Evolutionary conservation across 1,140 invertebrate genomes (phyloP), one percentile per base, ranked within the genome.

Genomic region (Drosophila truncata): DNA sequence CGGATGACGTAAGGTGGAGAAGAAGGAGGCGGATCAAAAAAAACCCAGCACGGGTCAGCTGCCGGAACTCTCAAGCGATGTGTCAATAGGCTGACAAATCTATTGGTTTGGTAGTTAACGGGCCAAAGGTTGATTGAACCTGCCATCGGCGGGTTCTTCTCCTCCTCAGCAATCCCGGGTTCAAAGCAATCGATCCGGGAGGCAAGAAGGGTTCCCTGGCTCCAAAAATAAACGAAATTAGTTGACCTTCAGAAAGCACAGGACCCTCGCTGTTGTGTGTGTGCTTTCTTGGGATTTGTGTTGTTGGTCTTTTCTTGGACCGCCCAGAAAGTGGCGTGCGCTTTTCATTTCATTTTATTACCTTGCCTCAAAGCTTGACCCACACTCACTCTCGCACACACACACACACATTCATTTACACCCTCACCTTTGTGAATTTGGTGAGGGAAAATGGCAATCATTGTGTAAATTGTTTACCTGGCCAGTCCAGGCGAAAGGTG

Each of bases 271-370:
- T 8, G 42, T 25, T 35, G 33, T 80, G 47, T 74, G 67, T 49
- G 14, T 44, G 49, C 23, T 44, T 58, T 64, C n/a, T 64, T 54
- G 41, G 65, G 60, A 49, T 82, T 77, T 84, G 57, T 84, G 60
- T 73, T 73, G 66, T 85, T 71, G 41, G 73, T 65, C 73, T 74
- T 69, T 81, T 84, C 46, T 62, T 65, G 33, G 57, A 37, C 49
- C 64, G 71, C 49, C 72, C 52, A 39, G 69, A 72, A 71, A 73
- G 74, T 78, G 66, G 78, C 61, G 76, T 86, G 83, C 73, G 84
- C 76, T 80, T 88, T 84, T 85, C 82, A 85, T 86, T 86, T 86
- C 84, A 72, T 86, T 86, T 82, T 84, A 81, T 84, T 84, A 55
- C 63, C 52, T 67, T 33, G 54, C 61, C 80, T 55, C 82, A 64